Base-by-base conservation (phyloP, 2,797 vertebrate genomes). In the Pipistrellus kuhlii region DNA sequence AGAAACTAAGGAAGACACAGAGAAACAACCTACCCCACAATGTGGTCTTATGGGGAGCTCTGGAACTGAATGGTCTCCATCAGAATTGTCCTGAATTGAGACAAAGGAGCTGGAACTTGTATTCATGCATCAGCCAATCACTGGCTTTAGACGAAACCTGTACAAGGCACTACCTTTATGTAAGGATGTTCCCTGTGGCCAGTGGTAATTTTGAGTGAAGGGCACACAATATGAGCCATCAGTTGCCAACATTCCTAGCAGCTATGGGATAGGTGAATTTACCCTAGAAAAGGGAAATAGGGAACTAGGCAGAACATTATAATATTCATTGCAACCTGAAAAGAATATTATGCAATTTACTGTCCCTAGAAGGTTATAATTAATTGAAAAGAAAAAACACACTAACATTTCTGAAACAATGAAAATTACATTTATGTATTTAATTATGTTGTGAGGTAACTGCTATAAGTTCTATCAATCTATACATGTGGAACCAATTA, bases 391-490 rank as follows among this genome's bases (percentile, higher is more conserved):
- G n/a, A 35, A 8, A 5, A 15, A 20, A 3, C 23, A 13, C 38
- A 20, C 5, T 32, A 64, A 66, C 17, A 41, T n/a, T 90, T 88
- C 85, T 77, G 14, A 91, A 82, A 84, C 14, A 88, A 71, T 30
- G 44, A n/a, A 69, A 92, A 90, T 35, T 30, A 53, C 11, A n/a
- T 59, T 66, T 51, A 35, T 68, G 27, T 64, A 46, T 38, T 91
- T 83, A 91, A 86, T 82, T 83, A 64, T 86, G 11, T 55, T 84
- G 4, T 41, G 41, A 91, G 17, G 1, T 90, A 72, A 92, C 90
- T 84, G 46, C 0, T 72, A 3, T 35, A 86, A 73, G 9, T 53
- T 8, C 17, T 84, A 27, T 35, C 14, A 80, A 46, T 4, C 23
- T 44, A 38, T 41, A n/a, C 32, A 69, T 6, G 2, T 53, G 8